Conservation (phyloP, 2,888 invertebrate genomes). For the Callyntrura guangdongensis region DNA sequence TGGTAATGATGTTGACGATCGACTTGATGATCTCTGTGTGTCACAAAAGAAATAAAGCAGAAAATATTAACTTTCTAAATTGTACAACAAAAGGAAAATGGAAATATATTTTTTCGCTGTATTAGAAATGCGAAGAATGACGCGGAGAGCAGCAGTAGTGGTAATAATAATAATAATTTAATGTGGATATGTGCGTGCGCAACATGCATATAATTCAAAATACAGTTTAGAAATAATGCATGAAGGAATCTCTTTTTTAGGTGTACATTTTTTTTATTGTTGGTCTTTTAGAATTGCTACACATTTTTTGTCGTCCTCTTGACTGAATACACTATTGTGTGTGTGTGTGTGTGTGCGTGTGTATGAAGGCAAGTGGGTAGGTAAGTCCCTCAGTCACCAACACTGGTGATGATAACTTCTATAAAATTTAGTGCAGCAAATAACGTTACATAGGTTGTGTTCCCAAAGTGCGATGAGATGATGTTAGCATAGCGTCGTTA, state of each 20-base stretch:
- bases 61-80: constrained; percentile 76
- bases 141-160: constrained; percentile 1
- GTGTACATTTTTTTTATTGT: constrained; percentile 44
- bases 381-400: constrained; percentile 60
- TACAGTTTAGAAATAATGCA: constrained; percentile 45
- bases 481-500: too few species aligned
- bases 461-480: constrained; percentile 56
- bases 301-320: constrained; percentile 39
- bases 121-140: constrained; percentile 29
- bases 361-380: constrained; percentile 8
- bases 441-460: constrained; percentile 47
- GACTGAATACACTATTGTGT: background rate
- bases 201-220: constrained; percentile 30
- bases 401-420: too few species aligned
- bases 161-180: constrained; percentile 35
- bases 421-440: constrained; percentile 24
- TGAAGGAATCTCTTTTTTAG: constrained; percentile 28
- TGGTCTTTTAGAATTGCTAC: constrained; percentile 39
- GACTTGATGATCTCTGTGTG: constrained; percentile 76
- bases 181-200: constrained; percentile 28
- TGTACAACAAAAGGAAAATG: constrained; percentile 67
- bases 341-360: background rate
- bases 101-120: constrained; percentile 25
- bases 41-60: constrained; percentile 63
- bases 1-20: constrained; percentile 57